A percentile compares a stretch with the other conserved stretches of the same genome.
These are phyloP conservation scores for Fratercula arctica DNA, from an alignment of 2,797 vertebrate species.

Conservation along the genomic window DNA sequence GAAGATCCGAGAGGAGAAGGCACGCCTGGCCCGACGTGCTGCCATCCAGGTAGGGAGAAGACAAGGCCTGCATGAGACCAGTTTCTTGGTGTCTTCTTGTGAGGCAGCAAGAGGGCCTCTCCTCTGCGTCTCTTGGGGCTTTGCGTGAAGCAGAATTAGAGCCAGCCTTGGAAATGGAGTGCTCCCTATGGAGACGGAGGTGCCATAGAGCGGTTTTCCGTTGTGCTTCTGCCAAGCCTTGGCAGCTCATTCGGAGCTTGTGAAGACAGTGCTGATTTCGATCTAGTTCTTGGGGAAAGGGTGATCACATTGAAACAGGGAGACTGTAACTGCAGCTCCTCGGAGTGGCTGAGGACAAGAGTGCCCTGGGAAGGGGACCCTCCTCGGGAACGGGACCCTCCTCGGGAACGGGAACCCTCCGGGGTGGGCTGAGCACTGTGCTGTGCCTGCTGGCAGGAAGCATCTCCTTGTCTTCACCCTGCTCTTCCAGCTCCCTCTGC, in stretches of 20 bases:
- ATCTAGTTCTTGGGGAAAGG: not conserved
- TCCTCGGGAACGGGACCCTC: fast-evolving
- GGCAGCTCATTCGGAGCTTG: not conserved
- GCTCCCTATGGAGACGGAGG: not conserved
- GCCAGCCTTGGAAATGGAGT: not conserved
- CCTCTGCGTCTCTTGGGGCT: not conserved
- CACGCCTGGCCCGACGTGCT: conserved; percentile 81
- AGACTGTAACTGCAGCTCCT: not conserved
- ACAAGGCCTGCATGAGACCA: not conserved
- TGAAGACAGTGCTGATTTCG: not conserved
- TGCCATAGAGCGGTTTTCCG: not conserved
- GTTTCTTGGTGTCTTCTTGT: not conserved
- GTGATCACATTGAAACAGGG: not conserved
- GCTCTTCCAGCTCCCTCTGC: not conserved
- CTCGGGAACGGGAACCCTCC: fast-evolving
- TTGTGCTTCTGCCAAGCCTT: conserved; percentile 11
- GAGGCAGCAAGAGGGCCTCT: not conserved
- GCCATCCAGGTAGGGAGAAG: conserved; percentile 85
- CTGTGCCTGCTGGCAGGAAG: not conserved
- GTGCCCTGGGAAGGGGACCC: not conserved
- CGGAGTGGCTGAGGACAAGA: fast-evolving
- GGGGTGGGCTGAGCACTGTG: not conserved
- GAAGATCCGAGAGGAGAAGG: conserved; percentile 89
- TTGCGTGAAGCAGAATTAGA: not conserved
- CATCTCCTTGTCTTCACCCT: not conserved